Evolutionary conservation across 2,797 vertebrate genomes (phyloP).

Genomic region (Arrhamphus sclerolepis): DNA sequence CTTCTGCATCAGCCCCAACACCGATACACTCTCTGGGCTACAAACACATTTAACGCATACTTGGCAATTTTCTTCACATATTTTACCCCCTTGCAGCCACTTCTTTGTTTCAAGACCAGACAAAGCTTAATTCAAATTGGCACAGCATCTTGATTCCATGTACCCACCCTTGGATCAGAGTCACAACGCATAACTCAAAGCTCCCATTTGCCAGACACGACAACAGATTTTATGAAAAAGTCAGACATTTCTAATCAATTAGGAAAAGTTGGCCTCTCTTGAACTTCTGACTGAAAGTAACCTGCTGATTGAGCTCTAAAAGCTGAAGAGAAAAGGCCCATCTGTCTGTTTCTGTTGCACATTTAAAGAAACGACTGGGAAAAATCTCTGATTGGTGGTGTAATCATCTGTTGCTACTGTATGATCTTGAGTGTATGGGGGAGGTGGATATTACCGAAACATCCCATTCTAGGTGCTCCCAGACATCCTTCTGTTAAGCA

Average conservation of each 20-base stretch:
- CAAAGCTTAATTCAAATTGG: conserved; percentile 28
- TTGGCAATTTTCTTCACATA: conserved; percentile 50
- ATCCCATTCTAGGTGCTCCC: conserved; percentile 8
- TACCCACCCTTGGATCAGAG: conserved; percentile 24
- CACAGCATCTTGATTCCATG: conserved; percentile 37
- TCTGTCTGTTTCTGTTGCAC: conserved; percentile 44
- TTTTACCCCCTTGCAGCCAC: conserved; percentile 16
- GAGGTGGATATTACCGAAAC: conserved; percentile 35
- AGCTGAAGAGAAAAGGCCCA: conserved; percentile 20
- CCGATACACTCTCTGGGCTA: background rate
- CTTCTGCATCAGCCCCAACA: no score
- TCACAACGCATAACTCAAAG: conserved; percentile 30
- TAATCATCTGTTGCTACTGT: conserved; percentile 50
- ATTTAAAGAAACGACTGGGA: conserved; percentile 49
- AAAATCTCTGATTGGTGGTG: conserved; percentile 48
- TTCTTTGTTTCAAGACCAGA: conserved; percentile 22
- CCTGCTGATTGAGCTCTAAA: background rate
- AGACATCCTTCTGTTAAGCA: conserved; percentile 25
- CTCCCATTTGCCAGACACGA: conserved; percentile 41
- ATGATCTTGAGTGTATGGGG: conserved; percentile 34
- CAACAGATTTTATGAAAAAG: conserved; percentile 44
- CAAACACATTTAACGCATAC: conserved; percentile 19
- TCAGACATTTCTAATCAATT: conserved; percentile 43
- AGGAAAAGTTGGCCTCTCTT: conserved; percentile 1
- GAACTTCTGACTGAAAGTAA: conserved; percentile 17